Conservation (phyloP, 2,797 vertebrate genomes). For the Ciconia nigra region DNA sequence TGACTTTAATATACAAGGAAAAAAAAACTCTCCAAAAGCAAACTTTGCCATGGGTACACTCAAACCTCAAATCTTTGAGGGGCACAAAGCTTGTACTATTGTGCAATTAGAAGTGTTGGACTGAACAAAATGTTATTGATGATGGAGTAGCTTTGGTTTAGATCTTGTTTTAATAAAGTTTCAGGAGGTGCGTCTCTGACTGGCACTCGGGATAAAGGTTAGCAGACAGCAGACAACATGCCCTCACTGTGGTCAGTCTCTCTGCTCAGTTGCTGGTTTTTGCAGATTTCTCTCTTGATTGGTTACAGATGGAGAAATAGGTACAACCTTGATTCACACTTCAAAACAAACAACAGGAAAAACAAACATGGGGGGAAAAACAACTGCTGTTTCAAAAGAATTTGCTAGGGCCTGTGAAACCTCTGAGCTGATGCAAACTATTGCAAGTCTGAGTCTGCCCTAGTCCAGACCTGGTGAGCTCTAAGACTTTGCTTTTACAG, state of each 20-base stretch:
- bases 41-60: background rate
- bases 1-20: background rate
- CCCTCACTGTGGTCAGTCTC: background rate
- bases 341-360: background rate
- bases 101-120: background rate
- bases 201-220: background rate
- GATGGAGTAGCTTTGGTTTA: background rate
- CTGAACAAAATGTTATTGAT: background rate
- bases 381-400: background rate
- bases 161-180: background rate
- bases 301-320: background rate
- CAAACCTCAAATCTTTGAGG: background rate
- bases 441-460: background rate
- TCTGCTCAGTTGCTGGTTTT: background rate
- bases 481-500: background rate
- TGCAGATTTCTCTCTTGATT: background rate
- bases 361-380: background rate
- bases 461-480: background rate
- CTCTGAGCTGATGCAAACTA: background rate
- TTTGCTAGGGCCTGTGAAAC: background rate
- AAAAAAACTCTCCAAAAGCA: background rate
- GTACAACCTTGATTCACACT: background rate
- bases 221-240: background rate
- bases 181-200: background rate
- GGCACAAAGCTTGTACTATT: background rate